These are phyloP conservation scores for Eulithis testata DNA, from an alignment of 2,888 invertebrate genomes.

Conservation along the genomic window DNA sequence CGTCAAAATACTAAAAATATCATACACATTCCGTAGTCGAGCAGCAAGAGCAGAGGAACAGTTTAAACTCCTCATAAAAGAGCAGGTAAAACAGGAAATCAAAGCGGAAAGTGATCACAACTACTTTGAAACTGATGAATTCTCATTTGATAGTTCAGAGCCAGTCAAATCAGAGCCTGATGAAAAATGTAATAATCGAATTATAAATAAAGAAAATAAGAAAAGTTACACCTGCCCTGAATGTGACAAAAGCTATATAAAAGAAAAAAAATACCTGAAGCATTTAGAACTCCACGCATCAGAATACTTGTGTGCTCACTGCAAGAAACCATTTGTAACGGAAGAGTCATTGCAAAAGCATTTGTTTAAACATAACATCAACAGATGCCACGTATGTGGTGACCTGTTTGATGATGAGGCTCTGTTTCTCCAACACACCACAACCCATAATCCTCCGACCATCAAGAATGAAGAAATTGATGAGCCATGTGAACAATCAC, in stretches of 20 bases:
- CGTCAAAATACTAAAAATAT: slow-evolving; percentile 72
- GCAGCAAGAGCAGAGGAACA: slow-evolving; percentile 62
- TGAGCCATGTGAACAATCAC: slow-evolving; percentile 2
- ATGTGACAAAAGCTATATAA: slow-evolving; percentile 76
- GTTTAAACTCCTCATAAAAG: slow-evolving; percentile 56
- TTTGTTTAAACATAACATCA: slow-evolving; percentile 55
- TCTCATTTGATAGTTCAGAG: slow-evolving; percentile 38
- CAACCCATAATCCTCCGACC: slow-evolving; percentile 13
- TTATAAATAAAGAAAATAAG: slow-evolving; percentile 12
- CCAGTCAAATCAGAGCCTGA: slow-evolving; percentile 43
- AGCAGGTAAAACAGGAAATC: slow-evolving; percentile 53
- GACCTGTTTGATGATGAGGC: slow-evolving; percentile 43
- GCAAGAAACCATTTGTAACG: slow-evolving; percentile 61
- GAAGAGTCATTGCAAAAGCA: slow-evolving; percentile 64
- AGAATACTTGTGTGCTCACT: slow-evolving; percentile 55
- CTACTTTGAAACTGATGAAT: slow-evolving; percentile 38
- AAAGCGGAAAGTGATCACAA: slow-evolving; percentile 51
- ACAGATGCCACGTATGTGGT: slow-evolving; percentile 49
- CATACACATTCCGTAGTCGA: slow-evolving; percentile 72
- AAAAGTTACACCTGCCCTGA: slow-evolving; percentile 60
- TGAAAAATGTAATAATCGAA: slow-evolving; percentile 23
- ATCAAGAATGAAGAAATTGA: slow-evolving; percentile 18
- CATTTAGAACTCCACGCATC: slow-evolving; percentile 74
- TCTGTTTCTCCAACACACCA: slow-evolving; percentile 48
- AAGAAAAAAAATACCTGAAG: slow-evolving; percentile 73